Evolutionary conservation across 2,113 vertebrate genomes (phyloP).

Genomic region (Ctenomys sociabilis): DNA sequence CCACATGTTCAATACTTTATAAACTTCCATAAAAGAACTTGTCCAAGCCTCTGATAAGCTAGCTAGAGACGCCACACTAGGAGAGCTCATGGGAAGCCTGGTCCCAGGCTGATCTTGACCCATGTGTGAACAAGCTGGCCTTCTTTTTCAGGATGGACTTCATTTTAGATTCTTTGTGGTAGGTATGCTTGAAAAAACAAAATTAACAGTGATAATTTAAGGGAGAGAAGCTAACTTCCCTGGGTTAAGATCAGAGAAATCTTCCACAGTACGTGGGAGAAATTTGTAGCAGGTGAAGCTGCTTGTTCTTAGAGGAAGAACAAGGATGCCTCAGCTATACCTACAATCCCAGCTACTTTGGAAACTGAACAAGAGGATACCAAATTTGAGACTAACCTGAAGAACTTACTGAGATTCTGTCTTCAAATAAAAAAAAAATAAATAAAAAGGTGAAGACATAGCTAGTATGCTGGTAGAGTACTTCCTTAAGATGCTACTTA

Average conservation of each 20-base stretch:
- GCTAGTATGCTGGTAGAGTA: too few species aligned
- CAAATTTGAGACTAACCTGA: too few species aligned
- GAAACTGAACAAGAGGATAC: too few species aligned
- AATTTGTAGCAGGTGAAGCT: not conserved
- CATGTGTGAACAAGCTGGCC: not conserved
- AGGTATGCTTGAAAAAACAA: not conserved
- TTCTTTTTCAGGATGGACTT: not conserved
- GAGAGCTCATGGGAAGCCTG: not conserved
- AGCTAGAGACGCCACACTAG: not conserved
- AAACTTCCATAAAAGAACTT: not conserved
- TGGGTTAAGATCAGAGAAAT: not conserved
- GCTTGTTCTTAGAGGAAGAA: not conserved
- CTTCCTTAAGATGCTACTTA: not conserved
- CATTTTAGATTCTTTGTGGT: slow-evolving; percentile 25
- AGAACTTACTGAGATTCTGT: too few species aligned
- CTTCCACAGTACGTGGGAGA: not conserved
- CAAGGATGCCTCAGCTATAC: not conserved
- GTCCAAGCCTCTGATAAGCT: not conserved
- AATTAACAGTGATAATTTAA: not conserved
- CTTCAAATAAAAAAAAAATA: too few species aligned
- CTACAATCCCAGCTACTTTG: too few species aligned
- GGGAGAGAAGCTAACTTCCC: not conserved
- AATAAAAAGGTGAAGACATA: too few species aligned
- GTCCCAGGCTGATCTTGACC: not conserved
- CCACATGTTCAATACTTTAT: not conserved